These are phyloP conservation scores for Hydraecia micacea DNA, from an alignment of 2,888 invertebrate genomes.

Conservation along the genomic window DNA sequence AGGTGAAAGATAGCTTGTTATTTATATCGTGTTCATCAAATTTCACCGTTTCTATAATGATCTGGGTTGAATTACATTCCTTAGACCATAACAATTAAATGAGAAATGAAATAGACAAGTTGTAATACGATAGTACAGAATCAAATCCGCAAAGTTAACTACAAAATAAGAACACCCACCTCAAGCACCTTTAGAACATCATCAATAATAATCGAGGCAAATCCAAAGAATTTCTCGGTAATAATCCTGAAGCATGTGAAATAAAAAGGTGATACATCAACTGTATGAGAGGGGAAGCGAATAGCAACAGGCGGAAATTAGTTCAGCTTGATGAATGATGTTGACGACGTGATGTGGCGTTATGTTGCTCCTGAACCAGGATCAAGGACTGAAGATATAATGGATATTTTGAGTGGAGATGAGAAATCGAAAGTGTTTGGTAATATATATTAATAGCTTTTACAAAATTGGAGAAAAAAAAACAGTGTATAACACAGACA, in stretches of 20 bases:
- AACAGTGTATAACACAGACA: background rate
- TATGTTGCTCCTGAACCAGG: slow-evolving; percentile 38
- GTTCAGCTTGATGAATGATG: slow-evolving; percentile 67
- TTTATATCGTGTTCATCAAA: background rate
- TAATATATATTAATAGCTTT: background rate
- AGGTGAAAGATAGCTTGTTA: background rate
- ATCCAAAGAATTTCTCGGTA: slow-evolving; percentile 49
- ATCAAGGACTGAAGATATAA: slow-evolving; percentile 27
- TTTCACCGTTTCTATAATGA: background rate
- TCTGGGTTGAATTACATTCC: background rate
- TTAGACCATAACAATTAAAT: background rate
- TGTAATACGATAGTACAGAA: background rate
- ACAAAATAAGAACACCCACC: slow-evolving; percentile 31
- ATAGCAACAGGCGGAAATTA: slow-evolving; percentile 70
- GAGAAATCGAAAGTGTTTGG: slow-evolving; percentile 12
- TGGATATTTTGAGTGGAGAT: slow-evolving; percentile 38
- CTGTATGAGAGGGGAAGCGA: slow-evolving; percentile 57
- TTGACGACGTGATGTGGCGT: slow-evolving; percentile 63
- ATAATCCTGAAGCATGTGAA: slow-evolving; percentile 55
- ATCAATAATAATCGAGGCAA: slow-evolving; percentile 55
- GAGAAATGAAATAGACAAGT: background rate
- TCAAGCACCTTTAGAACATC: slow-evolving; percentile 15
- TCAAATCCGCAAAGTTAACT: slow-evolving; percentile 24
- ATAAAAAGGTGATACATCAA: slow-evolving; percentile 68
- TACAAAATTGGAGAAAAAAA: background rate